Evolutionary conservation across 1,140 invertebrate genomes (phyloP), one percentile per base, ranked within the genome.

Genomic region (Penaeus japonicus): DNA sequence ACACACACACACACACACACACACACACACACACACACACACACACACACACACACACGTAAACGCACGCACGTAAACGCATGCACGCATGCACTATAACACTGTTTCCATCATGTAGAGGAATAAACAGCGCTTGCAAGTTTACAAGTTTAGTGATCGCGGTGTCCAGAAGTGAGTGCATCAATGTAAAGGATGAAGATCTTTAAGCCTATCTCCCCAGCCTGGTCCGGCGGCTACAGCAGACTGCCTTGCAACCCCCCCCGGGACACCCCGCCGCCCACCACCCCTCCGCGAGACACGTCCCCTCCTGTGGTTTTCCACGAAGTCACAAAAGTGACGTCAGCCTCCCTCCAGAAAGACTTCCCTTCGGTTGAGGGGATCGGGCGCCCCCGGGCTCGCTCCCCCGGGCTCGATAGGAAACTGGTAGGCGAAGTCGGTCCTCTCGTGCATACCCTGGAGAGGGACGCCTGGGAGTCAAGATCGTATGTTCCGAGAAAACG

Each of bases 211-310:
- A 79, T 86, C 54, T 47, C 75, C 22, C 77, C 85, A 24, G 54
- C 85, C 55, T 86, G 85, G 85, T 70, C 85, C 7, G 78, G 78
- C 39, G 85, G 85, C 24, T 87, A 87, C 78, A 55, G 77, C 12
- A 35, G 85, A 15, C 85, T 87, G 22, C 85, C 85, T 0, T 81
- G 17, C 24, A 73, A 62, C 39, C 80, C 85, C 32, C 73, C 53
- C 18, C 70, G 24, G 30, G 22, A n/a, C n/a, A n/a, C 65, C 84
- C 84, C 84, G 17, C 84, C 22, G 24, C 70, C 47, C 1, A 15
- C 35, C 22, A 30, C 4, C 24, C 70, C 53, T 30, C 54, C 73
- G 77, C 73, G 20, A 57, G 77, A 12, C 65, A 35, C 22, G 77
- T 57, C 54, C 32, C 85, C 32, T 77, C 57, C 59, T 35, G 65